These are phyloP conservation scores for Acanthis flammea DNA, from an alignment of 2,797 vertebrate genomes.

Conservation along the genomic window DNA sequence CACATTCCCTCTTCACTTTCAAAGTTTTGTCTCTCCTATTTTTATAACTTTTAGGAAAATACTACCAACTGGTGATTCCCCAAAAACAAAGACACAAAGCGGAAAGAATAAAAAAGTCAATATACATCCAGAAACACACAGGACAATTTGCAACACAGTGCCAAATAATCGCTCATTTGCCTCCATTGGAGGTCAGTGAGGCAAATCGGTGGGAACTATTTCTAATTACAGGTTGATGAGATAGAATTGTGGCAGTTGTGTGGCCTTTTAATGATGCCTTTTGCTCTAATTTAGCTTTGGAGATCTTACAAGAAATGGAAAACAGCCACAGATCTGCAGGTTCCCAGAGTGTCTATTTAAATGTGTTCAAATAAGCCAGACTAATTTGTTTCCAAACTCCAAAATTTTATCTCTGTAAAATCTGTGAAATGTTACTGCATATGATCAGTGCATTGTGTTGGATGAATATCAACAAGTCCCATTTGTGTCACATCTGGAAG, in stretches of 20 bases:
- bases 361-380: neutral
- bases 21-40: neutral
- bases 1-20: neutral
- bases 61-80: neutral
- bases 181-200: slow-evolving; percentile 8
- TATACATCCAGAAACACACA: neutral
- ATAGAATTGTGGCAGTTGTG: neutral
- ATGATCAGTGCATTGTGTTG: neutral
- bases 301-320: neutral
- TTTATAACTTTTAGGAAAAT: neutral
- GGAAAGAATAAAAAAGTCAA: neutral
- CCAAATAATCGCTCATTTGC: neutral
- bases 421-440: neutral
- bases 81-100: neutral
- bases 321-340: neutral
- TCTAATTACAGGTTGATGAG: slow-evolving; percentile 31
- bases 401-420: neutral
- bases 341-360: neutral
- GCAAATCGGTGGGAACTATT: slow-evolving; percentile 11
- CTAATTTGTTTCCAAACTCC: neutral
- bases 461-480: neutral
- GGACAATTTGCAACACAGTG: neutral
- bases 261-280: neutral
- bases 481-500: slow-evolving; percentile 21
- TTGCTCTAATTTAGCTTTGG: slow-evolving; percentile 5